phyloP scores from a whole-genome alignment of 2,113 vertebrate genomes.

The Nyctereutes procyonoides region DNA sequence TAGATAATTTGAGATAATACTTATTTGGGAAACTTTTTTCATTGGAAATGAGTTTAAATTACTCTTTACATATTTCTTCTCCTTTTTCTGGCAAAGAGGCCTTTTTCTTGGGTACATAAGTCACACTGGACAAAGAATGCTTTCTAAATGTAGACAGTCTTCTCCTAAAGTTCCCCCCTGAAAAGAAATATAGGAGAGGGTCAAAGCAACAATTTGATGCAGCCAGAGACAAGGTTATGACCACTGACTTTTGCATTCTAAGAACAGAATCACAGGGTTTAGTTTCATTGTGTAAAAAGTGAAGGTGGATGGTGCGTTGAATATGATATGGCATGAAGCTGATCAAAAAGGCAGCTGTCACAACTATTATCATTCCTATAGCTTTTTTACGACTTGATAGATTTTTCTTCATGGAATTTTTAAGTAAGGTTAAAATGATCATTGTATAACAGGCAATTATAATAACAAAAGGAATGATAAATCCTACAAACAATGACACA shows the following conservation, averaged over 20 bases:
- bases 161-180: slow-evolving; percentile 93
- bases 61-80: slow-evolving; percentile 78
- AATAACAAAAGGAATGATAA: slow-evolving; percentile 91
- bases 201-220: slow-evolving; percentile 97
- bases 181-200: slow-evolving; percentile 97
- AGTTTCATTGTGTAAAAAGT: slow-evolving; percentile 77
- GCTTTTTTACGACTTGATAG: slow-evolving; percentile 87
- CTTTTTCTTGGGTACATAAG: slow-evolving; percentile 81
- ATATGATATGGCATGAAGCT: slow-evolving; percentile 97
- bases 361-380: slow-evolving; percentile 95
- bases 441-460: slow-evolving; percentile 95
- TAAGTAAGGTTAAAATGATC: slow-evolving; percentile 91
- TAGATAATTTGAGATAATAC: slow-evolving; percentile 53
- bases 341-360: slow-evolving; percentile 93
- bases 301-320: slow-evolving; percentile 93
- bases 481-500: slow-evolving; percentile 91
- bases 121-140: slow-evolving; percentile 86
- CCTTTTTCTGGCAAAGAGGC: slow-evolving; percentile 82
- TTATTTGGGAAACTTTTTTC: not conserved
- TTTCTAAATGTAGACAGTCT: slow-evolving; percentile 91
- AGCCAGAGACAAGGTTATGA: slow-evolving; percentile 94
- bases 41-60: slow-evolving; percentile 34
- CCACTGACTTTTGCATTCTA: slow-evolving; percentile 94
- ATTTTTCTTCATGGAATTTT: slow-evolving; percentile 88
- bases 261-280: slow-evolving; percentile 83